Conservation (phyloP, 1,140 invertebrate species). For the Drosophila seguyi region DNA sequence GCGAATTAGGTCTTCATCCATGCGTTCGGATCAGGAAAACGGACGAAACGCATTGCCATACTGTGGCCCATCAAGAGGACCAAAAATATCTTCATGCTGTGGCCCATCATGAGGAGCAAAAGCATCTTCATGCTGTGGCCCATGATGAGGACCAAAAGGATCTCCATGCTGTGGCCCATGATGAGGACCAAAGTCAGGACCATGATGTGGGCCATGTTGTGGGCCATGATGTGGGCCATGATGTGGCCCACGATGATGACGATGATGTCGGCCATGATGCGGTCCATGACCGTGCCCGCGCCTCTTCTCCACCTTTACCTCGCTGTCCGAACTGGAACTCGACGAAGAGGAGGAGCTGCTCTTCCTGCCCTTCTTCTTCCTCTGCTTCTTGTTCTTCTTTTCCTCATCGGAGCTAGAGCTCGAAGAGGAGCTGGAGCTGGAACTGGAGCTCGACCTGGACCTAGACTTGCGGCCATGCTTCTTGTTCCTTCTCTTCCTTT, state of each 20-base stretch:
- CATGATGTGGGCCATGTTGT: background rate
- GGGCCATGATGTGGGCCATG: background rate
- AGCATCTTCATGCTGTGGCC: no score
- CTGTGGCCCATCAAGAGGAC: no score
- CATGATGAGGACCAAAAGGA: no score
- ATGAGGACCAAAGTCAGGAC: background rate
- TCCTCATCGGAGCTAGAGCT: conserved; percentile 13
- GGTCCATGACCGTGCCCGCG: background rate
- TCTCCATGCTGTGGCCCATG: no score
- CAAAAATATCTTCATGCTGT: no score
- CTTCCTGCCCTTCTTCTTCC: conserved; percentile 10
- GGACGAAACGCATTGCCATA: no score
- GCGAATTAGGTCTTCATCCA: no score
- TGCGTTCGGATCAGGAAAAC: no score
- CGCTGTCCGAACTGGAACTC: conserved; percentile 35
- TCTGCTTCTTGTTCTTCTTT: background rate
- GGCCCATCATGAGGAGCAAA: no score
- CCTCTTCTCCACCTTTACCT: conserved; percentile 3
- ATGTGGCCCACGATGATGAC: background rate
- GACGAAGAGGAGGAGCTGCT: conserved; percentile 20
- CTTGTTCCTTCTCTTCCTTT: background rate
- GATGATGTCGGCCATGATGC: background rate
- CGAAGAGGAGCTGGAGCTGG: conserved; percentile 18
- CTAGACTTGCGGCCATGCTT: conserved; percentile 8
- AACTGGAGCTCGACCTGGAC: conserved; percentile 37